Evolutionary conservation across 2,888 invertebrate genomes (phyloP), one percentile per base, ranked within the genome.

Genomic region (Lamproptera curius): DNA sequence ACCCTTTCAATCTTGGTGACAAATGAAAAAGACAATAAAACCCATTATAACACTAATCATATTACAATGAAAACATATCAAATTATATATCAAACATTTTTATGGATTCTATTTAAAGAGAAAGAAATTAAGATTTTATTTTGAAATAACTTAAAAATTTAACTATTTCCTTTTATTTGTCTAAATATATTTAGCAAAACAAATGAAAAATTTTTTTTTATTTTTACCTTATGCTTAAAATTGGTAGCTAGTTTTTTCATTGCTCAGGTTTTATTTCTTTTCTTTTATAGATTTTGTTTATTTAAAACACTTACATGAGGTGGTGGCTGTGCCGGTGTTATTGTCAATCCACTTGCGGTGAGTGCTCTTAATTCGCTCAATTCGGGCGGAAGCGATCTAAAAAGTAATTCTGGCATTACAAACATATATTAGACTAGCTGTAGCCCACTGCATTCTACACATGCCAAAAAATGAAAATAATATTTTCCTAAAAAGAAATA

Each of bases 341-440:
- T 91, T 37, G 91, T 91, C 42, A 91, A 66, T 17, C 91, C 91
- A 62, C 91, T 89, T 39, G 91, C 91, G 34, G 91, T 90, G 16
- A 91, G 62, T 42, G 90, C 90, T 47, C 91, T 81, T 13, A 91
- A 69, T 65, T 91, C 91, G 61, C 91, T 88, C 41, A 88, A 56
- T 58, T 88, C 88, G 31, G 88, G 88, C 38, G 88, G 88, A 56
- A 88, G 64, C 42, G 88, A 82, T 70, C 88, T 88, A 59, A 3
- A 53, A 61, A 20, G 1, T 37, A n/a, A n/a, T n/a, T n/a, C n/a
- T n/a, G n/a, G n/a, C n/a, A n/a, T n/a, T n/a, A n/a, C n/a, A n/a
- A n/a, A n/a, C n/a, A n/a, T n/a, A n/a, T n/a, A n/a, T n/a, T n/a
- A n/a, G n/a, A n/a, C n/a, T n/a, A n/a, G n/a, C n/a, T n/a, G n/a